Base-by-base conservation (phyloP, 2,888 invertebrate species). In the Griposia aprilina region DNA sequence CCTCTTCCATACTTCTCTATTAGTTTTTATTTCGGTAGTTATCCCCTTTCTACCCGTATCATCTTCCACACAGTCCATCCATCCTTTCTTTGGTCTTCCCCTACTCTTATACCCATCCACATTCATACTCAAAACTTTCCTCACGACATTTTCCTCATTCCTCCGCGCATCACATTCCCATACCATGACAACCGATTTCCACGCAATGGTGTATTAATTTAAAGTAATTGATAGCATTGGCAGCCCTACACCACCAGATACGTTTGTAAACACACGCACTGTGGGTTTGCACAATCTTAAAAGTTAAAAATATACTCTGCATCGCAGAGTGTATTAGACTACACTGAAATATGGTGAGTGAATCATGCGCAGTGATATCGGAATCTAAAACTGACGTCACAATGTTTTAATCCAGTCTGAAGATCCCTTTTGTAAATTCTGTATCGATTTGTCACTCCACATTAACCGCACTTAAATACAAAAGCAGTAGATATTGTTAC, bases 301-400 rank as follows among this genome's bases (percentile, higher is more conserved):
- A 81, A 87, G 80, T 80, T 89, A 83, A 81, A 85, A 85, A 89
- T 89, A 87, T 78, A 70, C 82, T 11, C 62, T 72, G 60, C 77
- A 83, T 82, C 55, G 45, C 67, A 59, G 57, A 83, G 78, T 80
- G 79, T 81, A 72, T 78, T 70, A 60, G 41, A 78, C 80, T 72
- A 59, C 55, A 66, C 65, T 70, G 59, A 41, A 36, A 77, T 66
- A 65, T 76, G 63, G 63, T 30, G 74, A 73, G 72, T 88, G 83
- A 88, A 83, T 82, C 83, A 88, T 83, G 68, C 62, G 52, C 50
- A 52, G 55, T 81, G 62, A 70, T 70, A 74, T 74, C 36, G 10
- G 20, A 67, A 63, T 85, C 26, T 36, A 7, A 72, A 59, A 30
- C 55, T 41, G 36, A 66, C 55, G 55, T 72, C 41, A 73, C n/a